These are phyloP conservation scores for Pipistrellus pipistrellus DNA, from an alignment of 2,797 vertebrate genomes.

Conservation along the genomic window DNA sequence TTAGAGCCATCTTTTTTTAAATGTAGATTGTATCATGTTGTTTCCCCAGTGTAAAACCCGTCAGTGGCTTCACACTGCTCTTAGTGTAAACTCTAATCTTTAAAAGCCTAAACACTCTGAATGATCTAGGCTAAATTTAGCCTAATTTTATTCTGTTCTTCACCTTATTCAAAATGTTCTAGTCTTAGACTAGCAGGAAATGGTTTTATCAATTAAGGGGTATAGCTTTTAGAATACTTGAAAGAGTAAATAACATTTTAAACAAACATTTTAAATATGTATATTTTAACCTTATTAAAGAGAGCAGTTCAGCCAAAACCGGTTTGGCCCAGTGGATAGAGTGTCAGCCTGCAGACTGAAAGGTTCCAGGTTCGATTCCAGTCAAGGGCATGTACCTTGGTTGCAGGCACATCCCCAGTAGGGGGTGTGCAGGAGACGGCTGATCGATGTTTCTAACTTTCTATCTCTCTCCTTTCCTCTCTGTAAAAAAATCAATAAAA, in stretches of 20 bases:
- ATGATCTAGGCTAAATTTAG: not conserved
- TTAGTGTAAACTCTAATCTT: conserved; percentile 54
- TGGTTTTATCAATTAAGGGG: not conserved
- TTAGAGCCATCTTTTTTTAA: conserved; percentile 46
- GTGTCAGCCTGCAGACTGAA: too few species aligned
- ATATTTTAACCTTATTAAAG: conserved; percentile 46
- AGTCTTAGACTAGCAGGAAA: conserved; percentile 35
- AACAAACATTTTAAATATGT: conserved; percentile 34
- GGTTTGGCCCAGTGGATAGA: too few species aligned
- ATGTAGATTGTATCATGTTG: conserved; percentile 45
- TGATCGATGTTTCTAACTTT: too few species aligned
- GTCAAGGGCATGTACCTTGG: too few species aligned
- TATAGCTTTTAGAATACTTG: conserved; percentile 16
- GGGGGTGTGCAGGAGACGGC: too few species aligned
- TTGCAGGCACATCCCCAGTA: too few species aligned
- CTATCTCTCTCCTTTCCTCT: too few species aligned
- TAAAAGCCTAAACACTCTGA: not conserved
- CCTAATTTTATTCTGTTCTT: conserved; percentile 40
- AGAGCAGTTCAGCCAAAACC: not conserved
- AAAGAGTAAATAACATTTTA: conserved; percentile 48
- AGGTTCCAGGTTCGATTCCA: too few species aligned
- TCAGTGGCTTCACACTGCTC: conserved; percentile 7
- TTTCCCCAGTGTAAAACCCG: conserved; percentile 21
- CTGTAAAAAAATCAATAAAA: too few species aligned
- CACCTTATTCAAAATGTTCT: not conserved